A percentile compares a stretch with the other conserved stretches of the same genome.
Evolutionary conservation across 2,888 invertebrate genomes (phyloP).

Genomic region (Hyles lineata): DNA sequence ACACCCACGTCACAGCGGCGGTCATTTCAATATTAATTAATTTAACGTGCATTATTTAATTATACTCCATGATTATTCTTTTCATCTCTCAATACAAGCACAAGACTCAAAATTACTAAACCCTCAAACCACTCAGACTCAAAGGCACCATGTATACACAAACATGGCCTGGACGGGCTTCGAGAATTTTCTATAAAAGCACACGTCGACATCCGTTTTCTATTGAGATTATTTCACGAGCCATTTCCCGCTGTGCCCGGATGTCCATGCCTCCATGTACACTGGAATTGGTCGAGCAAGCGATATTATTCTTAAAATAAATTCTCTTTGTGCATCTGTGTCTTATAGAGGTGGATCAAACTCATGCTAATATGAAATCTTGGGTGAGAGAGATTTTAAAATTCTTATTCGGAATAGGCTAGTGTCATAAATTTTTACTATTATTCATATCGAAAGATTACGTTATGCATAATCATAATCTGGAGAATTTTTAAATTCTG

Average conservation of each 20-base stretch:
- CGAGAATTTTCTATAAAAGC: background rate
- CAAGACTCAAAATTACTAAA: background rate
- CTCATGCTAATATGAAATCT: background rate
- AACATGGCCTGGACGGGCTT: background rate
- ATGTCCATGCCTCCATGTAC: background rate
- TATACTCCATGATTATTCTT: too few relatives aligned
- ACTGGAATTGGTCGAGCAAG: background rate
- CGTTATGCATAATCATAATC: too few relatives aligned
- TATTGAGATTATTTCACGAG: conserved; percentile 43
- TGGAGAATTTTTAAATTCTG: too few relatives aligned
- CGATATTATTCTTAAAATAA: background rate
- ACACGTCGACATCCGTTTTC: conserved; percentile 33
- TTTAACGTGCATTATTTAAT: too few relatives aligned
- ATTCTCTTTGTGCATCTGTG: background rate
- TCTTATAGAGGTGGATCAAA: background rate
- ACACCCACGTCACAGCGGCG: too few relatives aligned
- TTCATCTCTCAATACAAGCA: too few relatives aligned
- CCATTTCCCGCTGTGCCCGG: conserved; percentile 32
- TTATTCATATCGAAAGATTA: too few relatives aligned
- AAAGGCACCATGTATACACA: background rate
- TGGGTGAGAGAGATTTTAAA: too few relatives aligned
- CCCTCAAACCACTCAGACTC: background rate
- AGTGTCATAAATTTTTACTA: too few relatives aligned
- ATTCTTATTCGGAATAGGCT: too few relatives aligned
- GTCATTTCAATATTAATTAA: too few relatives aligned